Conservation (phyloP, 2,888 invertebrate genomes). For the Sminthurides aquaticus region DNA sequence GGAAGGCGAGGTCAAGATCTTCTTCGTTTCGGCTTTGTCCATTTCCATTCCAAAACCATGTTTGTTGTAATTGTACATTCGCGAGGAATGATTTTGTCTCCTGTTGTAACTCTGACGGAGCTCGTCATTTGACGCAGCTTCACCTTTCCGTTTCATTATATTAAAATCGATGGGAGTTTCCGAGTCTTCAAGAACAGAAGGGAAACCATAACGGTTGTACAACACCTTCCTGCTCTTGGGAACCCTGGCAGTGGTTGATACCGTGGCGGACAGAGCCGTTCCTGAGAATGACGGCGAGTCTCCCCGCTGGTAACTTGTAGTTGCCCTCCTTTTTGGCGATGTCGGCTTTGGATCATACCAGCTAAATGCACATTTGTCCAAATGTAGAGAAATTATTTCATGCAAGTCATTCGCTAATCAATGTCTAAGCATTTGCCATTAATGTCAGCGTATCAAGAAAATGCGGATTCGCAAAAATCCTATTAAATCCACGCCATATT, state of each 20-base stretch:
- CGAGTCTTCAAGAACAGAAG: constrained; percentile 17
- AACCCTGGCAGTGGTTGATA: not conserved
- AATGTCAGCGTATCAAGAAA: too few relatives aligned
- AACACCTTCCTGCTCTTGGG: constrained; percentile 19
- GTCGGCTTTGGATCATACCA: not conserved
- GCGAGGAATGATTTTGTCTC: not conserved
- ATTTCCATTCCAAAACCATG: constrained; percentile 1
- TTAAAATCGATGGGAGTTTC: constrained; percentile 12
- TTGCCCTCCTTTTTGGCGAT: not conserved
- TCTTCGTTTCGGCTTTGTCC: constrained; percentile 5
- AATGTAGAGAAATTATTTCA: not conserved
- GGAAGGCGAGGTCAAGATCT: constrained; percentile 2
- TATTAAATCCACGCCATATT: not conserved
- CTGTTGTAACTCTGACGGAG: not conserved
- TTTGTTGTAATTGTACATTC: constrained; percentile 1
- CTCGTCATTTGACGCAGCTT: constrained; percentile 1
- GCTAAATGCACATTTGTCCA: not conserved
- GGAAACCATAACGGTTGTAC: constrained; percentile 28
- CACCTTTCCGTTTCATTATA: constrained; percentile 17
- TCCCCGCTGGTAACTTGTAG: not conserved
- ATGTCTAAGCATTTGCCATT: too few relatives aligned
- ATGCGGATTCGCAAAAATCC: too few relatives aligned
- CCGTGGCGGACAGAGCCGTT: not conserved
- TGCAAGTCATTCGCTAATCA: not conserved
- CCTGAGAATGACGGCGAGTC: not conserved